phyloP scores from a whole-genome alignment of 2,113 vertebrate species.

The Spheniscus mendiculus region DNA sequence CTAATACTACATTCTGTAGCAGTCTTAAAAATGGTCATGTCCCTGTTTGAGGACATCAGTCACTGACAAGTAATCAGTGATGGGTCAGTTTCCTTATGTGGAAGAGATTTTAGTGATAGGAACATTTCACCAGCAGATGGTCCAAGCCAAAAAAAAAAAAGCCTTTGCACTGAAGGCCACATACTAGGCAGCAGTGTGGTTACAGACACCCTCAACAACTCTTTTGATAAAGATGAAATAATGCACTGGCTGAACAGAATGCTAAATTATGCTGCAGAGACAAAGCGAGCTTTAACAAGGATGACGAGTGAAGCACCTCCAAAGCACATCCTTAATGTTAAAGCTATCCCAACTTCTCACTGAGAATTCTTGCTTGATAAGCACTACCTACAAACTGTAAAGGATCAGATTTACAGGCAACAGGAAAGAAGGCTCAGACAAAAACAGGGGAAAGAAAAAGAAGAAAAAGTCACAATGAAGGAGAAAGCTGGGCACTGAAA shows the following conservation, averaged over 20 bases:
- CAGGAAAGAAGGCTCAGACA: neutral
- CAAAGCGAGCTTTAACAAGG: neutral
- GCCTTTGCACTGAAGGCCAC: neutral
- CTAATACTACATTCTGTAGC: neutral
- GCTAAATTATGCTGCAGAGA: neutral
- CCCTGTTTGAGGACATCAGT: neutral
- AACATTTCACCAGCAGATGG: constrained; percentile 20
- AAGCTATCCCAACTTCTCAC: neutral
- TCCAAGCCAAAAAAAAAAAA: neutral
- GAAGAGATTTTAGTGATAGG: neutral
- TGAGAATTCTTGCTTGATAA: neutral
- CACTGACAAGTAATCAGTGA: neutral
- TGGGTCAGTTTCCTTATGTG: neutral
- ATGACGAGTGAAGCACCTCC: neutral
- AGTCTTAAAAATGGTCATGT: neutral
- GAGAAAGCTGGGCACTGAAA: neutral
- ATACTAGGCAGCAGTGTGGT: neutral
- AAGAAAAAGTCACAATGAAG: neutral
- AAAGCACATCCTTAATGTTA: neutral
- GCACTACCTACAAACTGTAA: neutral
- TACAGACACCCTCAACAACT: neutral
- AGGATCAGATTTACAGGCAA: neutral
- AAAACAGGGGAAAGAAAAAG: neutral
- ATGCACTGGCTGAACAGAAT: neutral
- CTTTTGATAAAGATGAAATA: neutral